Conservation (phyloP, 2,888 invertebrate genomes). For the Drosophila eohydei region DNA sequence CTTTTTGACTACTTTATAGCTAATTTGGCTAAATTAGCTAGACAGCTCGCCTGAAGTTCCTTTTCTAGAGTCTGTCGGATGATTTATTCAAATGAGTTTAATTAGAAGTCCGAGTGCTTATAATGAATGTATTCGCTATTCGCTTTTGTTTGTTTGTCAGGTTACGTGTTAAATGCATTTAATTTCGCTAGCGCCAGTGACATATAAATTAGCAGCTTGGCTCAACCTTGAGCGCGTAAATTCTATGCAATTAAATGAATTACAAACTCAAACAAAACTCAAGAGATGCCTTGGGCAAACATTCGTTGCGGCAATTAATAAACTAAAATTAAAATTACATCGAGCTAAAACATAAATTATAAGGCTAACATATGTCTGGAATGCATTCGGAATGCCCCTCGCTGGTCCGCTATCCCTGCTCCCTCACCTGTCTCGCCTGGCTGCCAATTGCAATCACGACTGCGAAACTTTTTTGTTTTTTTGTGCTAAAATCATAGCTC, state of each 20-base stretch:
- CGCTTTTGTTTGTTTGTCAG: slow-evolving; percentile 50
- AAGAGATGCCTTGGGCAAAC: slow-evolving; percentile 47
- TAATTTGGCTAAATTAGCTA: slow-evolving; percentile 58
- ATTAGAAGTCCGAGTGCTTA: slow-evolving; percentile 56
- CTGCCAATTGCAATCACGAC: slow-evolving; percentile 80
- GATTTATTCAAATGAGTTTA: slow-evolving; percentile 70
- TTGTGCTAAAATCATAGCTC: slow-evolving; percentile 70
- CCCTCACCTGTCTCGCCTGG: slow-evolving; percentile 14
- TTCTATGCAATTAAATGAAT: slow-evolving; percentile 79
- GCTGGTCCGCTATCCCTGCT: background rate
- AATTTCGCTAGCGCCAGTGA: slow-evolving; percentile 79
- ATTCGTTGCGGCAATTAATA: slow-evolving; percentile 73
- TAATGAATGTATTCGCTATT: slow-evolving; percentile 34
- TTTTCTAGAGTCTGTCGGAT: slow-evolving; percentile 16
- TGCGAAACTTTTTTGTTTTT: slow-evolving; percentile 43
- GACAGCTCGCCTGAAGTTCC: slow-evolving; percentile 8
- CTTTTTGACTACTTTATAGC: slow-evolving; percentile 48
- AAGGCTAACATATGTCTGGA: slow-evolving; percentile 76
- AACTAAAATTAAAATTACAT: slow-evolving; percentile 61
- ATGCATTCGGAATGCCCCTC: slow-evolving; percentile 18
- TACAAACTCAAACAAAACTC: slow-evolving; percentile 43
- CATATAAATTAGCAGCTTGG: slow-evolving; percentile 71
- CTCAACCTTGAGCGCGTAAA: slow-evolving; percentile 70
- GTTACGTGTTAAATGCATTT: slow-evolving; percentile 74
- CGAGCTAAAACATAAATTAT: slow-evolving; percentile 70